Conservation (phyloP, 2,797 vertebrate species). For the Microctenopoma steveboyesi region DNA sequence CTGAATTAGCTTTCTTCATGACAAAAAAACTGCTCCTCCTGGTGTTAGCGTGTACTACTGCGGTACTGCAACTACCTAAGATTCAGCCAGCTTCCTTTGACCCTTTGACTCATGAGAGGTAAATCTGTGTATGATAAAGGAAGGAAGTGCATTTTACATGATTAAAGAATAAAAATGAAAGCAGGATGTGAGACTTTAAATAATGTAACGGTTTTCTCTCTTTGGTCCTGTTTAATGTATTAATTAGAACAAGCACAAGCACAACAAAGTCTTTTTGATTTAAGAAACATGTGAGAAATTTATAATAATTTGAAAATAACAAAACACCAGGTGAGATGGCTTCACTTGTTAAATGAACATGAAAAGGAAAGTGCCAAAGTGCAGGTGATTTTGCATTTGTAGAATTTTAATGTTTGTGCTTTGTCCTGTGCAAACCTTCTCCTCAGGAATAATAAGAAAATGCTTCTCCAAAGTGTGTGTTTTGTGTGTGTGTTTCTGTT, state of each 20-base stretch:
- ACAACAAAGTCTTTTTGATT: slow-evolving; percentile 7
- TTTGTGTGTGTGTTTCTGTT: too few relatives aligned
- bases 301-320: slow-evolving; percentile 6
- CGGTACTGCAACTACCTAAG: too few relatives aligned
- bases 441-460: too few relatives aligned
- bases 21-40: too few relatives aligned
- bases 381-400: too few relatives aligned
- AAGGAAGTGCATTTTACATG: neutral
- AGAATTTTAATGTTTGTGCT: too few relatives aligned
- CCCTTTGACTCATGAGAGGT: neutral
- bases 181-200: too few relatives aligned
- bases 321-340: neutral
- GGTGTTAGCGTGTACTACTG: too few relatives aligned
- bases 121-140: neutral
- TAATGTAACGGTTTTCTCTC: neutral
- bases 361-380: neutral
- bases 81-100: neutral
- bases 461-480: too few relatives aligned
- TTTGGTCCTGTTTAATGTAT: neutral
- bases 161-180: neutral
- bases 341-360: neutral
- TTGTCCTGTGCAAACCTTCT: too few relatives aligned
- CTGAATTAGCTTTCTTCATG: too few relatives aligned
- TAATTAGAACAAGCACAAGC: neutral
- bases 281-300: neutral